A percentile compares a stretch with the other conserved stretches of the same genome.
phyloP scores from a whole-genome alignment of 2,888 invertebrate species.

The Gerosis bhagava region DNA sequence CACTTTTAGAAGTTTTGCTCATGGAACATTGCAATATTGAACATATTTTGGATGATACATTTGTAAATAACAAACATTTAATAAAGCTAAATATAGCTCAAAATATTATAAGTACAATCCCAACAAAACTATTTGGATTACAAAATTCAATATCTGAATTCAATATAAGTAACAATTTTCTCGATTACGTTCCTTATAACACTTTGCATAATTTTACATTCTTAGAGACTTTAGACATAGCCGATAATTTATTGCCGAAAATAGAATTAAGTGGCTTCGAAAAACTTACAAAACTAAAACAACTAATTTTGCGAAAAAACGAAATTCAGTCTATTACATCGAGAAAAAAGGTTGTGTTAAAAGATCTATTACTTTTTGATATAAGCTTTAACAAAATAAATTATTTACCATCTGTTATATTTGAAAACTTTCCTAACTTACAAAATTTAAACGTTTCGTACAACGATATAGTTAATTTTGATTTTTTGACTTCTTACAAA shows the following conservation, averaged over 20 bases:
- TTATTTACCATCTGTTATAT: slow-evolving; percentile 55
- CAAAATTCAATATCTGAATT: slow-evolving; percentile 89
- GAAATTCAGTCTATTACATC: slow-evolving; percentile 64
- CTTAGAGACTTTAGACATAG: slow-evolving; percentile 87
- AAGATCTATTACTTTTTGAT: slow-evolving; percentile 61
- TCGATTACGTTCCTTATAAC: slow-evolving; percentile 90
- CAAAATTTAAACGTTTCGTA: slow-evolving; percentile 69
- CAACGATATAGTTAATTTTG: slow-evolving; percentile 64
- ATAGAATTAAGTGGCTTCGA: slow-evolving; percentile 85
- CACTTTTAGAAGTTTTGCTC: slow-evolving; percentile 88
- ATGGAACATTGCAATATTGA: slow-evolving; percentile 88
- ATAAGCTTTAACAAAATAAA: slow-evolving; percentile 67
- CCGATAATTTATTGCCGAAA: slow-evolving; percentile 85
- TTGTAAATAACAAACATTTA: slow-evolving; percentile 88
- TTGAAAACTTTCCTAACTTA: slow-evolving; percentile 69
- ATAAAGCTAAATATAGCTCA: slow-evolving; percentile 88
- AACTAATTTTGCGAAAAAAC: slow-evolving; percentile 66
- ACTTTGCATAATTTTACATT: slow-evolving; percentile 88
- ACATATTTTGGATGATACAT: slow-evolving; percentile 86
- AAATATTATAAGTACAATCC: slow-evolving; percentile 86
- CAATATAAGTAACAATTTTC: slow-evolving; percentile 87
- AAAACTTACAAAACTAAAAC: slow-evolving; percentile 61
- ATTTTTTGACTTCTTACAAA: slow-evolving; percentile 59
- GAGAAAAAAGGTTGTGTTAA: slow-evolving; percentile 59
- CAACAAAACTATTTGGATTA: slow-evolving; percentile 85